A percentile compares a stretch with the other conserved stretches of the same genome.
Evolutionary conservation across 2,113 vertebrate genomes (phyloP).

Genomic region (Sinocyclocheilus anophthalmus): DNA sequence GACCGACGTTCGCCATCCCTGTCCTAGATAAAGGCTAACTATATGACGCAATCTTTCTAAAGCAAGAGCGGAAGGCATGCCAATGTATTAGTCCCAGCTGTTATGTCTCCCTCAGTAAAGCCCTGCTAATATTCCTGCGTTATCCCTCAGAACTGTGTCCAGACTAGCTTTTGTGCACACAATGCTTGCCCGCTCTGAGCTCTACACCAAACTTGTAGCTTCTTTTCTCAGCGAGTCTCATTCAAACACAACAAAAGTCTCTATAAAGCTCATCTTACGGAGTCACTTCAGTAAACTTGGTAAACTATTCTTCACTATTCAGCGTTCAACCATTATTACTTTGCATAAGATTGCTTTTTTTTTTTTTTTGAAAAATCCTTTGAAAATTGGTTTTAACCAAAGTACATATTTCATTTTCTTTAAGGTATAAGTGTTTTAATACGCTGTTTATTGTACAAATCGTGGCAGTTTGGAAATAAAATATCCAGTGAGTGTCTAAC

Average conservation of each 20-base stretch:
- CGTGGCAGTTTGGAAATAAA: no score
- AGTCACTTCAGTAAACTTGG: neutral
- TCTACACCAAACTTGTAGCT: neutral
- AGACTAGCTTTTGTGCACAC: constrained; percentile 2
- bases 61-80: constrained; percentile 11
- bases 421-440: no score
- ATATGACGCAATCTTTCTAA: constrained; percentile 22
- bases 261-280: neutral
- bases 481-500: no score
- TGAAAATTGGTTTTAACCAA: no score
- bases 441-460: no score
- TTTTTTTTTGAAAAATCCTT: no score
- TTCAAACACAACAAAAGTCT: neutral
- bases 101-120: constrained; percentile 26
- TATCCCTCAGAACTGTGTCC: constrained; percentile 28
- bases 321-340: no score
- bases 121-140: constrained; percentile 13
- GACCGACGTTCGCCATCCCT: no score
- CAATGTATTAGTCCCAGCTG: constrained; percentile 34
- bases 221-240: neutral
- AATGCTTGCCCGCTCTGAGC: neutral
- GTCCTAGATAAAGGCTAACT: constrained; percentile 5
- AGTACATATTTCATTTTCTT: no score
- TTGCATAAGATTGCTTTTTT: no score
- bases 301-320: no score